Conservation (phyloP, 2,888 invertebrate species). For the Lobophora halterata region DNA sequence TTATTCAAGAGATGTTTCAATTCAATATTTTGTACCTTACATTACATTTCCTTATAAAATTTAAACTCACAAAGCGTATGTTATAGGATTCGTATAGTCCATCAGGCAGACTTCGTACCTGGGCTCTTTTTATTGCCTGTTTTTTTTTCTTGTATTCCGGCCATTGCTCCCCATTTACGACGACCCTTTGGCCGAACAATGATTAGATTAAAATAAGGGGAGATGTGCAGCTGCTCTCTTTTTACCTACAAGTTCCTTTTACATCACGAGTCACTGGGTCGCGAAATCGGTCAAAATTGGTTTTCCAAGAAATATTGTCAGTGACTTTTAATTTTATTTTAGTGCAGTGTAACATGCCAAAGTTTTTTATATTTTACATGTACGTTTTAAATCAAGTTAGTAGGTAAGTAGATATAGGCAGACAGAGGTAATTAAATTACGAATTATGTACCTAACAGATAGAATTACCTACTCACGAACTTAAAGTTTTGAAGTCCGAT, state of each 20-base stretch:
- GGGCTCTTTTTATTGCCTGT: constrained; percentile 53
- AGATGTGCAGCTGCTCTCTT: constrained; percentile 76
- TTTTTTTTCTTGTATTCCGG: constrained; percentile 55
- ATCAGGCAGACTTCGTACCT: constrained; percentile 56
- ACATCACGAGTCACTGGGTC: constrained; percentile 52
- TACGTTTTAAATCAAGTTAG: too few species aligned
- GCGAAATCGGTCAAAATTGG: constrained; percentile 46
- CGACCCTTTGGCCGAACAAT: constrained; percentile 75
- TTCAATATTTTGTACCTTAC: too few species aligned
- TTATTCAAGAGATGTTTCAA: too few species aligned
- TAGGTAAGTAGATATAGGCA: too few species aligned
- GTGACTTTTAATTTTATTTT: neutral
- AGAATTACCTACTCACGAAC: constrained; percentile 28
- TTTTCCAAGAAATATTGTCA: constrained; percentile 18
- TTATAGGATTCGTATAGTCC: constrained; percentile 14
- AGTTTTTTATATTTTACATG: too few species aligned
- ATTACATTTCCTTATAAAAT: constrained; percentile 13
- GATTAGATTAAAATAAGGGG: constrained; percentile 70
- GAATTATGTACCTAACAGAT: neutral
- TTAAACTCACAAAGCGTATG: constrained; percentile 8
- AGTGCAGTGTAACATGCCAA: constrained; percentile 5
- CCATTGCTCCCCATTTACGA: constrained; percentile 70
- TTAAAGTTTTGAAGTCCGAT: constrained; percentile 44
- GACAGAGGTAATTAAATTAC: neutral
- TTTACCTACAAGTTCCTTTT: constrained; percentile 55